These are phyloP conservation scores for Meloidogyne hapla DNA, from an alignment of 1,140 invertebrate species.

Conservation along the genomic window DNA sequence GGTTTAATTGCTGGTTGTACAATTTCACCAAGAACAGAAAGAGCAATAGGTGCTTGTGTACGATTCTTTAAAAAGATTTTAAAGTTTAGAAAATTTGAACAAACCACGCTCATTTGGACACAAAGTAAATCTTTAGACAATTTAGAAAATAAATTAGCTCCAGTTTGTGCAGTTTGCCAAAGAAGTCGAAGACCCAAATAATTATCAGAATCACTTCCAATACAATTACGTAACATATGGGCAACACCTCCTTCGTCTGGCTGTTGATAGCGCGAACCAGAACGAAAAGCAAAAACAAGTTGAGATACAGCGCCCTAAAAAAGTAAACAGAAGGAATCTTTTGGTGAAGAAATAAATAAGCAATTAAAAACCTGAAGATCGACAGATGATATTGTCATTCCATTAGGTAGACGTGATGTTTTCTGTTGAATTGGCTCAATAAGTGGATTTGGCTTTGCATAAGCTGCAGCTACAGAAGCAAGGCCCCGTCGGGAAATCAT, in stretches of 20 bases:
- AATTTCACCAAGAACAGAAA: slow-evolving; percentile 59
- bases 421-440: slow-evolving; percentile 46
- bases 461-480: slow-evolving; percentile 16
- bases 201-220: slow-evolving; percentile 56
- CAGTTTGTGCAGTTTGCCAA: slow-evolving; percentile 54
- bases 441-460: slow-evolving; percentile 9
- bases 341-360: not conserved
- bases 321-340: not conserved
- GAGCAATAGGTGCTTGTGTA: slow-evolving; percentile 47
- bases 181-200: slow-evolving; percentile 55
- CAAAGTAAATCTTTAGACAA: slow-evolving; percentile 51
- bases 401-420: slow-evolving; percentile 50
- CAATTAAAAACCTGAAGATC: slow-evolving; percentile 36
- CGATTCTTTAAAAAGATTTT: slow-evolving; percentile 37
- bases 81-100: slow-evolving; percentile 34
- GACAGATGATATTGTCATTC: slow-evolving; percentile 55
- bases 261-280: slow-evolving; percentile 57
- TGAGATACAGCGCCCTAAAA: slow-evolving; percentile 51
- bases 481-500: not conserved
- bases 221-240: slow-evolving; percentile 55
- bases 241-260: slow-evolving; percentile 56
- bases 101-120: slow-evolving; percentile 51
- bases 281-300: slow-evolving; percentile 59
- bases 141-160: slow-evolving; percentile 38
- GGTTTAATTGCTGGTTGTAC: slow-evolving; percentile 52